Base-by-base conservation (phyloP, 1,140 invertebrate species). In the Hyles euphorbiae region DNA sequence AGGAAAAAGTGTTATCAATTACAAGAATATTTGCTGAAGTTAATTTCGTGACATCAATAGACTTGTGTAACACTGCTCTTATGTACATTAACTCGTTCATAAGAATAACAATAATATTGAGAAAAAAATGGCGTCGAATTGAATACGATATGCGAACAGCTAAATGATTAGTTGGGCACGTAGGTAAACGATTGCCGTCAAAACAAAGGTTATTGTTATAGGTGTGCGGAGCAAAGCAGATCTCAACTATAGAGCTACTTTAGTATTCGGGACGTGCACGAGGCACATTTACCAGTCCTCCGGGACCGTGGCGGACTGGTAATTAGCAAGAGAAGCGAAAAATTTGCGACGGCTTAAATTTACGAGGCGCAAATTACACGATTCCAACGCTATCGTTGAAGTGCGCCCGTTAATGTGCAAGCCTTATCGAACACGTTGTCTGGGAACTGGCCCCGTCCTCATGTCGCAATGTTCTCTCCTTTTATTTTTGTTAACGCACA, bases 331-430 rank as follows among this genome's bases (percentile, higher is more conserved):
- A 79, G 82, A 84, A 73, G 83, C 81, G 82, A 88, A 88, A 88
- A 87, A 87, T 88, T 87, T 84, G 83, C 83, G 83, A 88, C 78
- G 72, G 76, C 73, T 85, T 78, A 76, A 87, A 88, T 87, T 88
- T 87, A 85, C 82, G 83, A 88, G 76, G 85, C 78, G 83, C 79
- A 88, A 88, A 88, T 88, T 87, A 85, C 81, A 81, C 77, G 74
- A 87, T 79, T 80, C 75, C 64, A 74, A 67, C 75, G 85, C 80
- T 87, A 88, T 86, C 78, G 80, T 76, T 81, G 77, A 81, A 83
- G 74, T 67, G 72, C 63, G 74, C 66, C 70, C 72, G 81, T 81
- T 88, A 84, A 87, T 88, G 85, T 81, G 80, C 81, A 76, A 74
- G 82, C 77, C 80, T 87, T 88, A 88, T 88, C 86, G 80, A 78